phyloP scores from a whole-genome alignment of 1,140 invertebrate species.

The Microvelia longipes region DNA sequence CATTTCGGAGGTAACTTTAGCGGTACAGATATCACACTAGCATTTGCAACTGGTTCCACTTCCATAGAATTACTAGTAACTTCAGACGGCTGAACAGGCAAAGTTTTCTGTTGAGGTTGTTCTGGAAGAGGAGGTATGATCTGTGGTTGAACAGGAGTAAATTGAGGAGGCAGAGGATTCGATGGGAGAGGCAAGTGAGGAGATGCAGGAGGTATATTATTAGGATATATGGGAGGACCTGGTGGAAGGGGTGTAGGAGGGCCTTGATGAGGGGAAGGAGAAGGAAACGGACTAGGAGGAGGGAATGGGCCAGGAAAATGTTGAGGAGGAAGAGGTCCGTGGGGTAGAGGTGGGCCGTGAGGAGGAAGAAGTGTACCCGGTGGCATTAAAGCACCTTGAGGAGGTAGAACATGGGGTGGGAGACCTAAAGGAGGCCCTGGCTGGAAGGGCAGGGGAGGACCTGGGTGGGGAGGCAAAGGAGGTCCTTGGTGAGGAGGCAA shows the following conservation, averaged over 20 bases:
- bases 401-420: conserved; percentile 17
- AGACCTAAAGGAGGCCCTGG: conserved; percentile 16
- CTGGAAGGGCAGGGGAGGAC: neutral
- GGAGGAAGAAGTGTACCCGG: conserved; percentile 14
- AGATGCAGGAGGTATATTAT: neutral
- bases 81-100: neutral
- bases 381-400: conserved; percentile 9
- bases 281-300: neutral
- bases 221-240: conserved; percentile 1
- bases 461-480: conserved; percentile 19
- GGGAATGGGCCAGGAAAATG: conserved; percentile 19
- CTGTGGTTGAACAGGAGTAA: too few relatives aligned
- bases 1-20: conserved; percentile 67
- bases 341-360: conserved; percentile 15
- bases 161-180: neutral
- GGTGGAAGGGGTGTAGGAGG: neutral
- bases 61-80: conserved; percentile 15
- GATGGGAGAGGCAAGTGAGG: neutral
- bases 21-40: conserved; percentile 32
- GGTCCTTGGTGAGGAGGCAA: conserved; percentile 23
- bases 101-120: neutral
- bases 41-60: conserved; percentile 3
- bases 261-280: neutral
- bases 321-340: conserved; percentile 12
- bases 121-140: neutral